phyloP scores from a whole-genome alignment of 1,140 invertebrate genomes.

The Asbolus verrucosus region DNA sequence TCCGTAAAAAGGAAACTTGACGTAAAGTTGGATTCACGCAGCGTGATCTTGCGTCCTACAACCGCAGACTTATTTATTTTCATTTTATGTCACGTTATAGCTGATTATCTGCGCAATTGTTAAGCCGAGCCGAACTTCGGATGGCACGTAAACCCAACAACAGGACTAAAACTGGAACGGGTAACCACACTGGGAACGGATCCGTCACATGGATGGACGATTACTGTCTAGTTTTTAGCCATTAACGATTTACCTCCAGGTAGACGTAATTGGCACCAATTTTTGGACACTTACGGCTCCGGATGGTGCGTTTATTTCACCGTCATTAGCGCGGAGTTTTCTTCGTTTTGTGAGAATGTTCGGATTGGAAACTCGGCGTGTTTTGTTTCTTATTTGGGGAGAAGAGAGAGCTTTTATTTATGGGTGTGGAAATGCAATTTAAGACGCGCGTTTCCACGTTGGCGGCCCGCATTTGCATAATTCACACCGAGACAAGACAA shows the following conservation, averaged over 20 bases:
- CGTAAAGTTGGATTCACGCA: conserved; percentile 28
- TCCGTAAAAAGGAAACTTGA: conserved; percentile 15
- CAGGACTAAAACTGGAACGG: neutral
- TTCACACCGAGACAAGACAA: conserved; percentile 62
- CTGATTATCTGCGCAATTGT: conserved; percentile 4
- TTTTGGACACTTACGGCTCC: conserved; percentile 43
- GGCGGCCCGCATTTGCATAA: conserved; percentile 61
- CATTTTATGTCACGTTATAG: conserved; percentile 22
- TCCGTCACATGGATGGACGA: conserved; percentile 18
- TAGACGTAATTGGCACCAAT: conserved; percentile 45
- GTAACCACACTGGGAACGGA: conserved; percentile 6
- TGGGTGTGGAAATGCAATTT: conserved; percentile 60
- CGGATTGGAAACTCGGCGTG: conserved; percentile 19
- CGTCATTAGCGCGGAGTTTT: neutral
- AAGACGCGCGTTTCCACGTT: conserved; percentile 60
- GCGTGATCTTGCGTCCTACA: conserved; percentile 19
- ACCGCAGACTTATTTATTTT: conserved; percentile 31
- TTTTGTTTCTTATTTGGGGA: conserved; percentile 24
- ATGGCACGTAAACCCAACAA: neutral
- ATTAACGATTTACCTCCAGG: conserved; percentile 40
- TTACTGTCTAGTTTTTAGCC: conserved; percentile 29
- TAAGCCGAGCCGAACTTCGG: conserved; percentile 4
- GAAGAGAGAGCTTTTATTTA: conserved; percentile 57
- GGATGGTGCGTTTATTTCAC: neutral
- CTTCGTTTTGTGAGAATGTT: neutral